Evolutionary conservation across 2,797 vertebrate genomes (phyloP), one percentile per base, ranked within the genome.

Genomic region (Gymnoscopelus braueri): DNA sequence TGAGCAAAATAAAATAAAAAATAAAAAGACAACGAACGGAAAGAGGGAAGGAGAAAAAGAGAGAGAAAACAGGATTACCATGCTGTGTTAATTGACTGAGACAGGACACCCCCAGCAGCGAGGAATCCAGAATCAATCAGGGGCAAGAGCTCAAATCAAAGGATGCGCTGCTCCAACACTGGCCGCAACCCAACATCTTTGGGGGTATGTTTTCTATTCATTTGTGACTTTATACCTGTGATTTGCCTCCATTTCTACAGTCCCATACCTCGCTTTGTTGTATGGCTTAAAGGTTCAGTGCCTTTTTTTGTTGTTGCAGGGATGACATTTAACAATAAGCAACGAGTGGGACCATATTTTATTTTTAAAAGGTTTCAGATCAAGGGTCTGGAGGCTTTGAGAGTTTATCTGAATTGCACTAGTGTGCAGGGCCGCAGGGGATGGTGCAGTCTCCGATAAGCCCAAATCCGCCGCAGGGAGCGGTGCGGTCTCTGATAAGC

Each of bases 1-100:
- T 94, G 95, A 93, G 95, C 93, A 94, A 95, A 93, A 80, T 80
- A 91, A 95, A 95, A 89, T 92, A 68, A 94, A 92, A 89, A 84
- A 68, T 63, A 87, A 24, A 67, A 77, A 64, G 84, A 79, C 67
- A 83, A 44, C 39, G 77, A 82, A 79, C 60, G 32, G 23, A 55
- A 15, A 74, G 60, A 81, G 93, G 93, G 89, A 91, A 84, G 65
- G 62, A 70, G 68, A 84, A 77, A 75, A 85, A 80, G 79, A 92
- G 80, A 90, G 94, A 95, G 91, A 94, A 81, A 93, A 90, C 85
- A 91, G 89, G 81, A 81, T 91, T 85, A 92, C 89, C 89, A 92
- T 90, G 87, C 85, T 89, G 89, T 87, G 87, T 91, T 90, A 86
- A 88, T 84, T 67, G 87, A 89, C 79, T 75, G 69, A 77, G 77